Base-by-base conservation (phyloP, 2,888 invertebrate genomes). In the Cheilosia impressa region DNA sequence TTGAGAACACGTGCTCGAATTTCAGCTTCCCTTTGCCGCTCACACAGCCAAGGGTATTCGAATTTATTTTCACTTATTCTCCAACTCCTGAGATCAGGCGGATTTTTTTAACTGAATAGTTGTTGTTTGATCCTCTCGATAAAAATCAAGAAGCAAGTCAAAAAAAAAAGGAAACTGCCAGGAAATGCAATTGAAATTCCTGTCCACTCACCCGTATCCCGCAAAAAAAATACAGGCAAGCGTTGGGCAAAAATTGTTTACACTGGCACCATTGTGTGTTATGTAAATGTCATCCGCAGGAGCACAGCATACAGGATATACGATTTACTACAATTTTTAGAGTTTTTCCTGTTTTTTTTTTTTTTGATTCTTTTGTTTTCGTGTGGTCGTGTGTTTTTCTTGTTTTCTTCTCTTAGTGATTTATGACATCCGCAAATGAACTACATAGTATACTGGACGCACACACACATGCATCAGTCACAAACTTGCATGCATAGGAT, bases 401-500 rank as follows among this genome's bases (percentile, higher is more conserved):
- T 60, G 22, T 52, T 53, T 43, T 27, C 57, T 41, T 62, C 45
- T 82, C 38, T 41, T 38, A 34, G 69, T 80, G 80, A 84, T 84
- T 84, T 84, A 84, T 84, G 71, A 80, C 75, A 80, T 84, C 80
- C 84, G 84, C 75, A 84, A 75, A 58, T 55, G 84, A 60, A 84
- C 58, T 71, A 75, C 75, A 45, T 63, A 69, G 62, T 24, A 55
- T 55, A 78, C 13, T 34, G 10, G 5, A 43, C 43, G 27, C 41
- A 57, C 34, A 50, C 41, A 53, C 2, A 34, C 43, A 31, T 31
- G 4, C 13, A 57, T 75, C 9, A 17, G 9, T 24, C 4, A 13
- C 19, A 47, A 24, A n/a, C n/a, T n/a, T n/a, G 53, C 17, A 13
- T 47, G 13, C 22, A 47, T 47, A 27, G 27, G 45, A 24, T n/a